A percentile compares a stretch with the other conserved stretches of the same genome.
phyloP scores from a whole-genome alignment of 2,113 vertebrate genomes.

The Azemiops feae region DNA sequence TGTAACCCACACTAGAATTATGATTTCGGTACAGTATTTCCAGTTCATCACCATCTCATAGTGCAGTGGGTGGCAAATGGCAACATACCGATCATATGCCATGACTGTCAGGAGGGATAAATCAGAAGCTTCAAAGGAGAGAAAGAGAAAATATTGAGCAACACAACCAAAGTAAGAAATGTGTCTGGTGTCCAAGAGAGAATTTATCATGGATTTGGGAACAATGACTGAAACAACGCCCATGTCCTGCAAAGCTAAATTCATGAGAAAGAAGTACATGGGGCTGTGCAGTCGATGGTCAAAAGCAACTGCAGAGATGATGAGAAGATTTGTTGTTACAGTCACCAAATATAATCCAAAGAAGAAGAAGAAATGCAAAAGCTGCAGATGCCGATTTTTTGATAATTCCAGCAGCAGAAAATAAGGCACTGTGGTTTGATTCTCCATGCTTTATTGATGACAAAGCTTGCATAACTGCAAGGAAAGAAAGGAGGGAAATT shows the following conservation, averaged over 20 bases:
- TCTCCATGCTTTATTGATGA: too few relatives aligned
- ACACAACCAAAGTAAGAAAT: background rate
- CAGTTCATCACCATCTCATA: too few relatives aligned
- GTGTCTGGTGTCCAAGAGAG: background rate
- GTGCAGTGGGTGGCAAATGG: too few relatives aligned
- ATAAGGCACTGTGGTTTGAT: background rate
- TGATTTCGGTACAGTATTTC: too few relatives aligned
- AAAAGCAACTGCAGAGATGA: background rate
- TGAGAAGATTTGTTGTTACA: background rate
- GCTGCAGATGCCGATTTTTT: background rate
- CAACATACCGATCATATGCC: background rate
- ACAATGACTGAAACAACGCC: background rate
- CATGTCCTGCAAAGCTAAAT: background rate
- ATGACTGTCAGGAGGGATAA: background rate
- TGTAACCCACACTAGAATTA: too few relatives aligned
- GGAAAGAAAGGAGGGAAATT: background rate
- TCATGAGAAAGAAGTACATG: conserved; percentile 8
- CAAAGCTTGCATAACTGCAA: background rate
- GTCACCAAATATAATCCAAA: background rate
- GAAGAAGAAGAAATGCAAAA: too few relatives aligned
- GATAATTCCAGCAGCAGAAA: conserved; percentile 37
- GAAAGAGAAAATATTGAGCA: too few relatives aligned
- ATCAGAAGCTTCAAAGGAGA: background rate
- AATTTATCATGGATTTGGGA: background rate
- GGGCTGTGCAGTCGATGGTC: background rate